phyloP scores from a whole-genome alignment of 1,140 invertebrate species.

The Aradophagus sp. region DNA sequence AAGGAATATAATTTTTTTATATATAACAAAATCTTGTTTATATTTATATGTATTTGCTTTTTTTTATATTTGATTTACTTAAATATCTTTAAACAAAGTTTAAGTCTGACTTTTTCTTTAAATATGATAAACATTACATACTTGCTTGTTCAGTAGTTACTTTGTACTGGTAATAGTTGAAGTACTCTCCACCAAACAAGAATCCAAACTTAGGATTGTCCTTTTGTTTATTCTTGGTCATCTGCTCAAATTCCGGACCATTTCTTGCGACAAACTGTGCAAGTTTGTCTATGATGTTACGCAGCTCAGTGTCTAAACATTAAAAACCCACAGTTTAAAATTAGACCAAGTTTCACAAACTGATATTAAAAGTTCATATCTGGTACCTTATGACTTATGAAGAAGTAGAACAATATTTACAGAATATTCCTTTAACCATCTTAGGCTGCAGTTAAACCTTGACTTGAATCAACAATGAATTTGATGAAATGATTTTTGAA shows the following conservation, averaged over 20 bases:
- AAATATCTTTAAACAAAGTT: no score
- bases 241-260: slow-evolving; percentile 98
- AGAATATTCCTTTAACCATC: slow-evolving; percentile 26
- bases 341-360: slow-evolving; percentile 13
- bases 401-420: slow-evolving; percentile 28
- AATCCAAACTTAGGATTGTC: slow-evolving; percentile 98
- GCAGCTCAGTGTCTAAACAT: slow-evolving; percentile 87
- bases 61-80: no score
- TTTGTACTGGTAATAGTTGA: slow-evolving; percentile 97
- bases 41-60: no score
- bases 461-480: slow-evolving; percentile 20
- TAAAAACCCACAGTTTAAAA: slow-evolving; percentile 21
- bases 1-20: no score
- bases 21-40: no score
- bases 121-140: slow-evolving; percentile 74
- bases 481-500: slow-evolving; percentile 9
- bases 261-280: slow-evolving; percentile 98
- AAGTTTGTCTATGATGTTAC: slow-evolving; percentile 98
- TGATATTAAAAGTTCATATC: not conserved
- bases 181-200: slow-evolving; percentile 95
- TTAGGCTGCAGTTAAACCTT: slow-evolving; percentile 24
- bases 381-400: slow-evolving; percentile 20
- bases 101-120: no score
- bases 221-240: slow-evolving; percentile 98
- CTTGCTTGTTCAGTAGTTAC: slow-evolving; percentile 92